These are phyloP conservation scores for Marmota monax DNA, from an alignment of 2,113 vertebrate species.

Conservation along the genomic window DNA sequence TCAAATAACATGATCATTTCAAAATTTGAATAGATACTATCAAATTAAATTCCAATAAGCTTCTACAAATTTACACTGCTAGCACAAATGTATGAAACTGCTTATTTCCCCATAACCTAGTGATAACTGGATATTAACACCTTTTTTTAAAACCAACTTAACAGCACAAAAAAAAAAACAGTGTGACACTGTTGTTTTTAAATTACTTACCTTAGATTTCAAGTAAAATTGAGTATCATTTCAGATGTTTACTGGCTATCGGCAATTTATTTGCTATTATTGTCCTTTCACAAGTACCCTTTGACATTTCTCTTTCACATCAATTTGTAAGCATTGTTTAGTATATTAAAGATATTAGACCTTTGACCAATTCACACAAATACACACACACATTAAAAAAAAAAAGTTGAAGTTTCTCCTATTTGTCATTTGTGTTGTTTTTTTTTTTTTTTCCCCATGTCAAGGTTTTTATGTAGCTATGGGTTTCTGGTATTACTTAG, in stretches of 20 bases:
- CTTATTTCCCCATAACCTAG: conserved; percentile 11
- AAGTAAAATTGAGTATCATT: neutral
- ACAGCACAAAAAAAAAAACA: neutral
- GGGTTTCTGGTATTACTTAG: neutral
- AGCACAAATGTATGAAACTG: neutral
- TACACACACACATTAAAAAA: neutral
- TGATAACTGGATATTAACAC: conserved; percentile 14
- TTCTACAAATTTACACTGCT: conserved; percentile 18
- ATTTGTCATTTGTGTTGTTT: too few relatives aligned
- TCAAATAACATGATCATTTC: conserved; percentile 27
- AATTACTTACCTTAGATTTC: neutral
- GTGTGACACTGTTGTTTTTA: neutral
- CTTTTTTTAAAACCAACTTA: neutral
- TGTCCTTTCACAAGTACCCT: neutral
- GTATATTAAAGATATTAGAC: neutral
- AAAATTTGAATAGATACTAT: conserved; percentile 46
- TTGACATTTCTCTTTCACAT: neutral
- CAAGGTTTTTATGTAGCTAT: neutral
- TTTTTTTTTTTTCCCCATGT: neutral
- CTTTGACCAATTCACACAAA: neutral
- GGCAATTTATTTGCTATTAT: neutral
- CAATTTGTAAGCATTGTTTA: neutral
- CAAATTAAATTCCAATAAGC: conserved; percentile 58
- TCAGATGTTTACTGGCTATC: neutral
- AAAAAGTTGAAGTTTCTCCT: too few relatives aligned